A percentile compares a stretch with the other conserved stretches of the same genome.
Evolutionary conservation across 2,797 vertebrate species (phyloP).

Genomic region (Ciconia nigra): DNA sequence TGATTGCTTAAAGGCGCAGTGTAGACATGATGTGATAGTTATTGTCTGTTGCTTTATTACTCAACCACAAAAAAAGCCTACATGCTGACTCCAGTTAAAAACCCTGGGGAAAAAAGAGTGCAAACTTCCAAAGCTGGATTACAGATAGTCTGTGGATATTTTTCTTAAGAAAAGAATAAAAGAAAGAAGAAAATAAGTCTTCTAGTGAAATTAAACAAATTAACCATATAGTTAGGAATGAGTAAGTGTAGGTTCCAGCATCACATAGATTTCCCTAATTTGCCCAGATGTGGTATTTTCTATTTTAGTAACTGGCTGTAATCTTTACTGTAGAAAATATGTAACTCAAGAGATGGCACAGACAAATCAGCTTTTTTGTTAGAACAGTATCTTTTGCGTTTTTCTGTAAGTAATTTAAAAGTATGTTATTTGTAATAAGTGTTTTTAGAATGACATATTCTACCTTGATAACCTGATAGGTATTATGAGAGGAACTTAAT

Average conservation of each 20-base stretch:
- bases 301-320: neutral
- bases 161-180: neutral
- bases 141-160: neutral
- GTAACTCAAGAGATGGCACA: neutral
- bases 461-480: neutral
- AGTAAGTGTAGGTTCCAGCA: neutral
- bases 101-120: neutral
- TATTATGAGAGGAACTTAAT: neutral
- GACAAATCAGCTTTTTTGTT: neutral
- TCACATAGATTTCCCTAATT: neutral
- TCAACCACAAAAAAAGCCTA: neutral
- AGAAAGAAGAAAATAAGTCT: neutral
- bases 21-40: neutral
- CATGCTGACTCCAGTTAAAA: neutral
- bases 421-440: fast-evolving
- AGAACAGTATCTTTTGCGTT: neutral
- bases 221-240: neutral
- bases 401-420: neutral
- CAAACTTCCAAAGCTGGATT: neutral
- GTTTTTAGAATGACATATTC: neutral
- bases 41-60: neutral
- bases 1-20: neutral
- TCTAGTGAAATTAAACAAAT: neutral
- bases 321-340: neutral
- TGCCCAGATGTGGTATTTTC: neutral